A percentile compares a stretch with the other conserved stretches of the same genome.
Evolutionary conservation across 2,797 vertebrate genomes (phyloP).

Genomic region (Serranus cabrilla): DNA sequence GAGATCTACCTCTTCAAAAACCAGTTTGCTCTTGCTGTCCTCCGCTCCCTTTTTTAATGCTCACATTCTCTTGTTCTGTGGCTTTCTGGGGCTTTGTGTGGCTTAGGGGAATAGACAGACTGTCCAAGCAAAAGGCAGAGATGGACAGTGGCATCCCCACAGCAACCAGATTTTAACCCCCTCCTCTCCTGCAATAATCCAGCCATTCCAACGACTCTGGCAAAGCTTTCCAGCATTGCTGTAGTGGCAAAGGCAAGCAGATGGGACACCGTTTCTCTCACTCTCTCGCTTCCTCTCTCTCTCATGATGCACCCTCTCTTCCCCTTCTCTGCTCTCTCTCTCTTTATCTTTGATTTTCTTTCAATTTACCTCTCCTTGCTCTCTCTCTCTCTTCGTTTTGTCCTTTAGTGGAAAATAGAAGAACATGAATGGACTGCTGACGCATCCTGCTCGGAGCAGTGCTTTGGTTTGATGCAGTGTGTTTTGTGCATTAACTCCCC

Average conservation of each 20-base stretch:
- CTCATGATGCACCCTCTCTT: conserved; percentile 70
- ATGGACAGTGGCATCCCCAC: conserved; percentile 72
- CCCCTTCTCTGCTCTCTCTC: conserved; percentile 60
- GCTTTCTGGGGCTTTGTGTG: conserved; percentile 81
- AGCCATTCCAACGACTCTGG: conserved; percentile 68
- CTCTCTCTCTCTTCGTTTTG: conserved; percentile 87
- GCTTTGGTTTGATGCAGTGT: conserved; percentile 91
- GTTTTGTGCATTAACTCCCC: conserved; percentile 86
- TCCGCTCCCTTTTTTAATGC: conserved; percentile 51
- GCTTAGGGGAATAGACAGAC: conserved; percentile 62
- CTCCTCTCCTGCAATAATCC: conserved; percentile 55
- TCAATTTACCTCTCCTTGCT: conserved; percentile 64
- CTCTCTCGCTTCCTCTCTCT: conserved; percentile 75
- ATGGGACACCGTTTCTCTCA: conserved; percentile 82
- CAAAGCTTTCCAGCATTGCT: conserved; percentile 73
- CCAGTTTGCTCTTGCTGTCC: conserved; percentile 78
- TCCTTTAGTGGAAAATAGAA: conserved; percentile 87
- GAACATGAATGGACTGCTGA: conserved; percentile 92
- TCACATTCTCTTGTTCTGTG: conserved; percentile 66
- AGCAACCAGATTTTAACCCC: conserved; percentile 76
- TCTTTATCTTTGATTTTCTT: conserved; percentile 76
- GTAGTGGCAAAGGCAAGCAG: conserved; percentile 81
- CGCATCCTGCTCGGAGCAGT: conserved; percentile 89
- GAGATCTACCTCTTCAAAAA: conserved; percentile 80
- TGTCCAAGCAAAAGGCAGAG: conserved; percentile 60